Base-by-base conservation (phyloP, 2,113 vertebrate genomes). In the Pterophyllum scalare region DNA sequence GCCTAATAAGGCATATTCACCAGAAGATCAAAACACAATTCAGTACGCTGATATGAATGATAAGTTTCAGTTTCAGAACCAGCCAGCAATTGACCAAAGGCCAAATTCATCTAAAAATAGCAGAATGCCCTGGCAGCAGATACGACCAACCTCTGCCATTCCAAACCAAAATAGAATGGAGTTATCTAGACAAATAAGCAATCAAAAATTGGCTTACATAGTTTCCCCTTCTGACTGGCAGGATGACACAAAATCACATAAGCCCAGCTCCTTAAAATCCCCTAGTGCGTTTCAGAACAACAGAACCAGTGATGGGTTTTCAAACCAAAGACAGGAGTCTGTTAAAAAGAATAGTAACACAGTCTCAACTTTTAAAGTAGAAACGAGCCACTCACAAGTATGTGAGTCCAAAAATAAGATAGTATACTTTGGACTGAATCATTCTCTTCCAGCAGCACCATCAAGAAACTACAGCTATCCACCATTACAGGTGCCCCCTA, bases 51-150 rank as follows among this genome's bases (percentile, higher is more conserved):
- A 93, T 46, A n/a, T 95, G 31, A 86, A 93, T 81, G 95, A 96
- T 70, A 95, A 93, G 76, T 96, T 97, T 94, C 96, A 95, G 85
- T 97, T 97, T 49, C 95, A 97, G 88, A 95, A 94, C 91, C 97
- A 97, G 89, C 57, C 96, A 59, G 85, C 95, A 77, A 90, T 94
- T 26, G 96, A 97, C 81, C 97, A 96, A 92, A 96, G 91, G 89
- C 95, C 96, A 85, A 95, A 93, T 80, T 88, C 95, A 84, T 94
- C 96, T 77, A 97, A 96, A 85, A 96, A 93, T 58, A 88, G 93
- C 90, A 93, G 96, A 46, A 88, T 97, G 88, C 90, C 97, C 77
- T 99, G 98, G 98, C 95, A 98, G 88, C 97, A 97, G 46, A 95
- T 95, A 56, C 96, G 95, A 72, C 93, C 96, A 86, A 11, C 93